Evolutionary conservation across 1,140 invertebrate genomes (phyloP).

Genomic region (Sycophaga agraensis): DNA sequence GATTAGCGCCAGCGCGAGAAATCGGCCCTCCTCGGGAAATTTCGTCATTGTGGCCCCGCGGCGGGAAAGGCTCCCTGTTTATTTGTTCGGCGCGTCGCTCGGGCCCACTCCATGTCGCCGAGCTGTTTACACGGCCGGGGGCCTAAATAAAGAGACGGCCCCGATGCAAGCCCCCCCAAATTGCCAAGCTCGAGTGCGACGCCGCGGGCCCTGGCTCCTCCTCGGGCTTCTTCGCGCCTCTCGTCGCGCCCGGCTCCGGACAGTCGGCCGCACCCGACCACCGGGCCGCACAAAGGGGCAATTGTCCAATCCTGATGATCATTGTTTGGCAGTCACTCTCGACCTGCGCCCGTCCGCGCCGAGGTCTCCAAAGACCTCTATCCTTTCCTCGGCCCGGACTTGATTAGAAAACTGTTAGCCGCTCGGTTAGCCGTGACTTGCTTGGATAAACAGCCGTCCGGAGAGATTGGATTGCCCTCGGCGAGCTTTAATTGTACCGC

Average conservation of each 20-base stretch:
- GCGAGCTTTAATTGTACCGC: no score
- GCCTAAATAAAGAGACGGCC: constrained; percentile 49
- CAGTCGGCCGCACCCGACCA: no score
- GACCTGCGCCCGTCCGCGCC: background rate
- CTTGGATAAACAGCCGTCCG: background rate
- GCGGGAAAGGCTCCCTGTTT: constrained; percentile 37
- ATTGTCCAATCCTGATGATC: constrained; percentile 17
- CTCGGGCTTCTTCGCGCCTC: no score
- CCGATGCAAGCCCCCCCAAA: constrained; percentile 21
- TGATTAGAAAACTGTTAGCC: constrained; percentile 25
- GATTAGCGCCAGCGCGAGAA: constrained; percentile 22
- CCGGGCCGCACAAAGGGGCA: background rate
- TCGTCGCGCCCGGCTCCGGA: no score
- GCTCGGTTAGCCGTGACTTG: constrained; percentile 9
- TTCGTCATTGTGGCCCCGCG: constrained; percentile 23
- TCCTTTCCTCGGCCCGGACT: no score
- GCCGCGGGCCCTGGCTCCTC: no score
- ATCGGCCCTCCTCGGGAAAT: background rate
- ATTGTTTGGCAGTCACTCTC: constrained; percentile 15
- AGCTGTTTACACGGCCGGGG: constrained; percentile 8
- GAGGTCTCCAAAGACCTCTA: no score
- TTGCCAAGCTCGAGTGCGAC: constrained; percentile 27
- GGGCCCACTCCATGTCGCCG: constrained; percentile 37
- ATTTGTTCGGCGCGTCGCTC: constrained; percentile 43
- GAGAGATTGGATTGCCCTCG: background rate